Conservation (phyloP, 2,888 invertebrate species). For the Epirrhoe alternata region DNA sequence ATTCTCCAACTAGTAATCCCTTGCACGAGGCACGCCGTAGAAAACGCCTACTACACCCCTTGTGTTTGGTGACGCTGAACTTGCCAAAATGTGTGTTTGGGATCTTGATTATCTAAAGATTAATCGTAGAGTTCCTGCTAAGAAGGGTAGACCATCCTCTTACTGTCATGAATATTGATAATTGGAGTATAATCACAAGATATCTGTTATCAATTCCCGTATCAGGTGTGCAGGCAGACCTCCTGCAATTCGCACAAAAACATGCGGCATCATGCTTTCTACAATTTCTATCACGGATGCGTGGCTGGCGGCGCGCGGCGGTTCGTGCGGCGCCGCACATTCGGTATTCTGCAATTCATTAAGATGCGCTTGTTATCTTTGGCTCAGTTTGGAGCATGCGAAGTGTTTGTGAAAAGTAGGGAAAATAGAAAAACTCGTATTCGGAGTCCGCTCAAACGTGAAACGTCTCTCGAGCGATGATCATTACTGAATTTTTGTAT, state of each 20-base stretch:
- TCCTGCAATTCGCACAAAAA: constrained; percentile 65
- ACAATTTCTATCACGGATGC: constrained; percentile 78
- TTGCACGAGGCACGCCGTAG: too few species aligned
- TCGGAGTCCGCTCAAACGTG: neutral
- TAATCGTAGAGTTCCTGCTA: too few species aligned
- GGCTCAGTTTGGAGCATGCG: constrained; percentile 24
- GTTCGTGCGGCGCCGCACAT: constrained; percentile 31
- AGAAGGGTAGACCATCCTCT: too few species aligned
- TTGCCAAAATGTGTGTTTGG: too few species aligned
- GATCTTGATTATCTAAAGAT: too few species aligned
- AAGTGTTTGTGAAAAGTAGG: constrained; percentile 2
- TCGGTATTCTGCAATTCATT: constrained; percentile 32
- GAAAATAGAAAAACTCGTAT: neutral
- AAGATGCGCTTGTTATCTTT: constrained; percentile 30
- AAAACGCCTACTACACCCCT: too few species aligned
- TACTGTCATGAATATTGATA: too few species aligned
- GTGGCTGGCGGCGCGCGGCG: constrained; percentile 48
- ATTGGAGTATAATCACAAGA: neutral
- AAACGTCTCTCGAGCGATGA: neutral
- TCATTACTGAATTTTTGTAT: neutral
- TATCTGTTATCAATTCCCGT: constrained; percentile 1
- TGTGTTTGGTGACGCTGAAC: too few species aligned
- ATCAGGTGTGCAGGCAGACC: constrained; percentile 30
- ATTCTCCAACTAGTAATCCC: too few species aligned
- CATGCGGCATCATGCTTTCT: constrained; percentile 64